Evolutionary conservation across 2,888 invertebrate species (phyloP), one percentile per base, ranked within the genome.

Genomic region (Eupeodes latifasciatus): DNA sequence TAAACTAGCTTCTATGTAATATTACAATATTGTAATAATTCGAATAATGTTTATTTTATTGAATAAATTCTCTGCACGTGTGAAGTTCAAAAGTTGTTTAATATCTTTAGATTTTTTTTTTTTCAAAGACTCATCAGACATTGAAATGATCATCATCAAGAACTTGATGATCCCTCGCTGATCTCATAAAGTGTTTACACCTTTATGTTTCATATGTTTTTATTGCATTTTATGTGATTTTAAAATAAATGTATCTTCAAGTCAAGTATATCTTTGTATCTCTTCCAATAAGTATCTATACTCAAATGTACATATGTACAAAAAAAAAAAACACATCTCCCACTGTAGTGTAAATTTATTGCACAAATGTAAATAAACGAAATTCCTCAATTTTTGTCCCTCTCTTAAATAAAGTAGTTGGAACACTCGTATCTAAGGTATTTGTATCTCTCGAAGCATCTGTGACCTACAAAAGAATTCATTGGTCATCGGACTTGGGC

Each of bases 391-490:
- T 27, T 69, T 27, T 27, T 34, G 34, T 64, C 64, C 36, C 53
- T 14, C 53, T 69, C 27, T 1, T 14, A 67, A 72, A 53, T n/a
- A 27, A 27, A 2, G 27, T 27, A 27, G 40, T 16, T 40, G 19
- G 57, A 19, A 19, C 1, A 19, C 19, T 19, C 19, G 19, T 27
- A 27, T 27, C 27, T 27, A 27, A 27, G 27, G 27, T 3, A 27
- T 53, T 57, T 51, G 40, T 9, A 14, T 49, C 16, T 62, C 16
- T 62, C 27, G 27, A 69, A 83, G 87, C 84, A 84, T 83, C 72
- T 88, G 90, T 92, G 92, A 92, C 92, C 92, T 92, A 92, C 92
- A 92, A 92, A 92, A 90, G 89, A 90, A 90, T 91, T 91, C 91
- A 91, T 91, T 93, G 92, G 92, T 91, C 92, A 92, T 92, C 91